Evolutionary conservation across 2,113 vertebrate species (phyloP), one percentile per base, ranked within the genome.

Genomic region (Maccullochella peelii): DNA sequence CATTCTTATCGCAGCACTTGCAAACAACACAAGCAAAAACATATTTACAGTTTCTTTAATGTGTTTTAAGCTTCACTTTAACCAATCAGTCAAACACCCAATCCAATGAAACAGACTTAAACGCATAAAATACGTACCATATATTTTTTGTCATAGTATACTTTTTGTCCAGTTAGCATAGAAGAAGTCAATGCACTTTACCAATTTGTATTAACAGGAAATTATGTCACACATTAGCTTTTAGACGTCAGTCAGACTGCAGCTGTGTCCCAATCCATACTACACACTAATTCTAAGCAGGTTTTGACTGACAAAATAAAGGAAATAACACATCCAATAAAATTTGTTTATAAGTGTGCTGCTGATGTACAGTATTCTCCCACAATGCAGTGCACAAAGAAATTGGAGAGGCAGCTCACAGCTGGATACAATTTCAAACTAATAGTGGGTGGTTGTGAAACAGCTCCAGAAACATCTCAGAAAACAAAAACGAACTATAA

Each of bases 11-110:
- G 52, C 71, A 54, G 58, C 65, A 61, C 57, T 65, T 16, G 55
- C 33, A 73, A 80, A 79, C 77, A 77, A 71, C 47, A 55, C 61
- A 44, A 71, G 36, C 38, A 49, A 67, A 86, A 77, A 80, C 79
- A 80, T 44, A 74, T 77, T 80, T 25, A 50, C 6, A 47, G 52
- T 15, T 61, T 59, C 18, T 36, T 33, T 33, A 25, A 79, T 52
- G 27, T 33, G 16, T 65, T 76, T 59, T 65, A 27, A n/a, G 10
- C 57, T 71, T n/a, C 38, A 42, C 55, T 70, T 70, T 27, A 74
- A 30, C 47, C 44, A 68, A 9, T 59, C 27, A 50, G 40, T 15
- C 33, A 82, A 55, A 77, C n/a, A 42, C 10, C 8, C 2, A 38
- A 79, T 25, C 25, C 33, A 71, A 2, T 25, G 63, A 61, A 71